Evolutionary conservation across 2,888 invertebrate genomes (phyloP).

Genomic region (Cheilosia pagana): DNA sequence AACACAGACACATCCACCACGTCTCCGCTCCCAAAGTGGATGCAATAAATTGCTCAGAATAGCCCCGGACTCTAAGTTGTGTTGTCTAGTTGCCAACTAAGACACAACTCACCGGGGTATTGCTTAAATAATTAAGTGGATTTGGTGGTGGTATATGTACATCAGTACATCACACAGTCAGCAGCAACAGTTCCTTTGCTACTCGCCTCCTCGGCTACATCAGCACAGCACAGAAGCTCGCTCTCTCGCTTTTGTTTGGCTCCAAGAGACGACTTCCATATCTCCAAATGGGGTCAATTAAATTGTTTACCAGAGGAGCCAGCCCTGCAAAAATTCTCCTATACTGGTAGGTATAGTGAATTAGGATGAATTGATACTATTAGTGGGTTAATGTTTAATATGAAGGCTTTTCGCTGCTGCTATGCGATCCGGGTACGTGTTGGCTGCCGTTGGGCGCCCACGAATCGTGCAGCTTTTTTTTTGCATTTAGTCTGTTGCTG

Average conservation of each 20-base stretch:
- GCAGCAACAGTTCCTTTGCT: conserved; percentile 10
- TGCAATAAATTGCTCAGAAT: conserved; percentile 62
- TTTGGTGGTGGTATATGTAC: conserved; percentile 59
- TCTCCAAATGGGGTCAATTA: conserved; percentile 72
- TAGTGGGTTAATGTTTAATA: conserved; percentile 74
- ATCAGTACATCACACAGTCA: conserved; percentile 40
- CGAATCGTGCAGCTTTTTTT: conserved; percentile 62
- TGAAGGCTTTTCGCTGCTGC: conserved; percentile 61
- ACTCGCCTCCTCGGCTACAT: conserved; percentile 2
- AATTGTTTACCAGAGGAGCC: conserved; percentile 60
- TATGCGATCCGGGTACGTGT: conserved; percentile 34
- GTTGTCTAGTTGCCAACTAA: conserved; percentile 69
- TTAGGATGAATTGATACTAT: conserved; percentile 72
- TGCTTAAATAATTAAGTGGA: conserved; percentile 73
- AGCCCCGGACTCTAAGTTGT: conserved; percentile 31
- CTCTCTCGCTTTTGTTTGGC: conserved; percentile 31
- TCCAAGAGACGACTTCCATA: conserved; percentile 55
- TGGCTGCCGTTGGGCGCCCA: conserved; percentile 70
- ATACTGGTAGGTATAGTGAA: conserved; percentile 18
- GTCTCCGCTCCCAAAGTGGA: conserved; percentile 56
- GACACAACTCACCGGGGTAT: conserved; percentile 69
- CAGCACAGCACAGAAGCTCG: conserved; percentile 26
- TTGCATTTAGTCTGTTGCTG: neutral
- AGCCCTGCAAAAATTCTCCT: conserved; percentile 6
- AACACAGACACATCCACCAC: conserved; percentile 3